Evolutionary conservation across 2,888 invertebrate species (phyloP), one percentile per base, ranked within the genome.

Genomic region (Drosophila quasianomalipes): DNA sequence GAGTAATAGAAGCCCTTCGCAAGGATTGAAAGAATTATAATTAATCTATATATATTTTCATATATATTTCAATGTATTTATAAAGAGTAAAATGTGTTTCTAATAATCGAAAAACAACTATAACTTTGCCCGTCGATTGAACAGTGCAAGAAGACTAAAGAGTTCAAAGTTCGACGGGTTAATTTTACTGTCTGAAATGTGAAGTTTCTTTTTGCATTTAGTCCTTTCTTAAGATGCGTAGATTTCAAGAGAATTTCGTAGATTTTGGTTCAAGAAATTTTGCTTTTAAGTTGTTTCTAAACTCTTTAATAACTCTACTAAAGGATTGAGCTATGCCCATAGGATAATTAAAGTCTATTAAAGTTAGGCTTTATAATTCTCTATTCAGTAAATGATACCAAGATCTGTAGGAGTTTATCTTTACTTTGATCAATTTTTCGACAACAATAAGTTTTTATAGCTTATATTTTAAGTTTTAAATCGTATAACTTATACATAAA

Each of bases 231-330:
- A 47, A 14, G 22, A 14, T 14, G 6, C 7, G 22, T 22, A 7
- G 14, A 22, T 22, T 22, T 22, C 3, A 14, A 22, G 14, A 22
- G 4, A 14, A 22, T 22, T 14, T 3, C 22, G 4, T 22, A 7
- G 6, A 14, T 0, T 0, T 22, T 3, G 14, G 14, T 1, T 22
- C 0, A 22, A 22, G 6, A 44, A 22, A 6, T 6, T 0, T 6
- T 6, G 14, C 14, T 44, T 0, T 39, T 4, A 14, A 22, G 22
- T 6, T 6, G 6, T 22, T 22, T 22, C 6, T 1, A 22, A 44
- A 22, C 1, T 22, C 5, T 12, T 12, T 12, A 12, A 4, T 2
- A 10, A 41, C 0, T 10, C 10, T 7, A 16, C 7, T 1, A 1
- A 12, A 44, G 3, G 1, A 53, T 9, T 53, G 0, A 22, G 22